These are phyloP conservation scores for Volucella zonaria DNA, from an alignment of 2,888 invertebrate genomes.

Conservation along the genomic window DNA sequence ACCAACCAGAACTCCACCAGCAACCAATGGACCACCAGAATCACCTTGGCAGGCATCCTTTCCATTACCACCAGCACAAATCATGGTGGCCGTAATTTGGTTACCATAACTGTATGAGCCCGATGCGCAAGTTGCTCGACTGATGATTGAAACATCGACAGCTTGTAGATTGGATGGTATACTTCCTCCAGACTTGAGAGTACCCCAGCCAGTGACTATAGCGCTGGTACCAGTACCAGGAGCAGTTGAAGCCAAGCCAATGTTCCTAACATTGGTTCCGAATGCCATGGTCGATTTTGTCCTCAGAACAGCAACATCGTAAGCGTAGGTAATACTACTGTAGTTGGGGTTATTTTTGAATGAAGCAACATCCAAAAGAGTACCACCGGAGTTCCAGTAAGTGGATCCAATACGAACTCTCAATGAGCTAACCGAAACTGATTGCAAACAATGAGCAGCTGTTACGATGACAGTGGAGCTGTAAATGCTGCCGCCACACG, in stretches of 20 bases:
- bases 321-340: constrained; percentile 82
- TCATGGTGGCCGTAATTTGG: constrained; percentile 74
- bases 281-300: constrained; percentile 82
- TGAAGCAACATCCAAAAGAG: constrained; percentile 72
- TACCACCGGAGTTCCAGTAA: constrained; percentile 78
- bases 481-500: constrained; percentile 85
- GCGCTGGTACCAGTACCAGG: constrained; percentile 74
- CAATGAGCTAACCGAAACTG: constrained; percentile 73
- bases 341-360: constrained; percentile 83
- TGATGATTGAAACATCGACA: constrained; percentile 82
- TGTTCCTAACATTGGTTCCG: constrained; percentile 81
- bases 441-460: constrained; percentile 85
- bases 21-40: constrained; percentile 79
- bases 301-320: constrained; percentile 84
- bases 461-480: constrained; percentile 83
- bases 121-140: constrained; percentile 79
- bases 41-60: constrained; percentile 79
- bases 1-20: constrained; percentile 76
- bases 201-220: constrained; percentile 77
- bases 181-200: constrained; percentile 76
- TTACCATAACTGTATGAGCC: constrained; percentile 80
- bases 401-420: constrained; percentile 84
- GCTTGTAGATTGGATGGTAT: constrained; percentile 81
- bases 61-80: constrained; percentile 75
- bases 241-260: constrained; percentile 80